Conservation (phyloP, 1,140 invertebrate species). For the Drosophila parvula region DNA sequence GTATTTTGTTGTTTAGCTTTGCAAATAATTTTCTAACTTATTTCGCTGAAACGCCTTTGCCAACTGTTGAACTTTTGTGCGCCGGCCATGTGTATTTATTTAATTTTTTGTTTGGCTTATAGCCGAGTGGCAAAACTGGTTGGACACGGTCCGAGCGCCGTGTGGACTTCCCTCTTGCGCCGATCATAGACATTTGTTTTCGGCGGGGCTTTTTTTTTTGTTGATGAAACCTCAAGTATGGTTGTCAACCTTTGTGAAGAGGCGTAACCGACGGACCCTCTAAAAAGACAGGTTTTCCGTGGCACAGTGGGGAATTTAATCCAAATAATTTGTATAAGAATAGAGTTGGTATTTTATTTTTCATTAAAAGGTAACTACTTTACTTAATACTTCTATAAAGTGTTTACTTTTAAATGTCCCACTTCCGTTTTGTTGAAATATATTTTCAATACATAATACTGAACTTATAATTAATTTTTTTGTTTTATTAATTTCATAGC, state of each 20-base stretch:
- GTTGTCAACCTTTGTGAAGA: slow-evolving; percentile 24
- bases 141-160: slow-evolving; percentile 16
- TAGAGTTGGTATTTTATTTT: no score
- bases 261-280: slow-evolving; percentile 1
- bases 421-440: no score
- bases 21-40: neutral
- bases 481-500: neutral
- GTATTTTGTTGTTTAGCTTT: neutral
- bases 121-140: slow-evolving; percentile 31
- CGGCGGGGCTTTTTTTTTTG: slow-evolving; percentile 28
- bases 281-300: slow-evolving; percentile 34
- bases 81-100: slow-evolving; percentile 21
- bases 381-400: no score
- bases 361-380: no score
- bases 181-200: slow-evolving; percentile 18
- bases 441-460: neutral
- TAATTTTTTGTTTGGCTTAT: slow-evolving; percentile 9
- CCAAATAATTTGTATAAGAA: no score
- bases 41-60: neutral
- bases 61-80: slow-evolving; percentile 6
- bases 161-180: slow-evolving; percentile 23
- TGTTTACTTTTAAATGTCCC: no score
- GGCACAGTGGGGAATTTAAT: neutral
- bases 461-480: neutral
- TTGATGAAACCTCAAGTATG: slow-evolving; percentile 22